Evolutionary conservation across 2,888 invertebrate genomes (phyloP).

Genomic region (Trachelus tabidus): DNA sequence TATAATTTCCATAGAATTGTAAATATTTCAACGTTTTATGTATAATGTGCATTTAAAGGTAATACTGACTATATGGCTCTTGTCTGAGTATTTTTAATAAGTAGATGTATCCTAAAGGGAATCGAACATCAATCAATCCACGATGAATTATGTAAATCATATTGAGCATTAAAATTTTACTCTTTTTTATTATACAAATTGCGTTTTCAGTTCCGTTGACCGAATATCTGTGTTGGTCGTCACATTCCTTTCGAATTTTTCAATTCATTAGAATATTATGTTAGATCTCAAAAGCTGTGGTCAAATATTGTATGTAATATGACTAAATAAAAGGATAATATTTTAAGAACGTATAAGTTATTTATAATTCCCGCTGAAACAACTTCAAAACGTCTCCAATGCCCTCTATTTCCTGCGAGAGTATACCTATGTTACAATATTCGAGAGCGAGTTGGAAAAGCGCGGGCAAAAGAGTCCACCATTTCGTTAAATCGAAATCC

Average conservation of each 20-base stretch:
- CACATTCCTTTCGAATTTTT: background rate
- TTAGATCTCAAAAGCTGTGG: background rate
- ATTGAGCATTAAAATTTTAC: slow-evolving; percentile 1
- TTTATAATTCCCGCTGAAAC: background rate
- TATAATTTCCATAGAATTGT: slow-evolving; percentile 31
- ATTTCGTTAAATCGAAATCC: slow-evolving; percentile 8
- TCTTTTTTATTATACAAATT: background rate
- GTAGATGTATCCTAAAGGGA: background rate
- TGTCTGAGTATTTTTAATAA: background rate
- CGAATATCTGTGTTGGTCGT: background rate
- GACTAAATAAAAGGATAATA: background rate
- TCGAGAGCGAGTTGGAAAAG: slow-evolving; percentile 40
- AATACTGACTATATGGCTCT: background rate
- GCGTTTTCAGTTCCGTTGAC: background rate
- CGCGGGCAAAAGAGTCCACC: slow-evolving; percentile 34
- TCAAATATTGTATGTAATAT: background rate
- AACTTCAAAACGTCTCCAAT: background rate
- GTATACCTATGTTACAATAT: background rate
- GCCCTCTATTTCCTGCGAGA: slow-evolving; percentile 26
- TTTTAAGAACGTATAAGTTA: background rate
- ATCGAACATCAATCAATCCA: background rate
- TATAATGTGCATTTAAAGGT: slow-evolving; percentile 8
- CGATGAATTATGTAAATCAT: background rate
- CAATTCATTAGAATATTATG: background rate
- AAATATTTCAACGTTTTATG: slow-evolving; percentile 39